Evolutionary conservation across 2,113 vertebrate genomes (phyloP).

Genomic region (Helogale parvula): DNA sequence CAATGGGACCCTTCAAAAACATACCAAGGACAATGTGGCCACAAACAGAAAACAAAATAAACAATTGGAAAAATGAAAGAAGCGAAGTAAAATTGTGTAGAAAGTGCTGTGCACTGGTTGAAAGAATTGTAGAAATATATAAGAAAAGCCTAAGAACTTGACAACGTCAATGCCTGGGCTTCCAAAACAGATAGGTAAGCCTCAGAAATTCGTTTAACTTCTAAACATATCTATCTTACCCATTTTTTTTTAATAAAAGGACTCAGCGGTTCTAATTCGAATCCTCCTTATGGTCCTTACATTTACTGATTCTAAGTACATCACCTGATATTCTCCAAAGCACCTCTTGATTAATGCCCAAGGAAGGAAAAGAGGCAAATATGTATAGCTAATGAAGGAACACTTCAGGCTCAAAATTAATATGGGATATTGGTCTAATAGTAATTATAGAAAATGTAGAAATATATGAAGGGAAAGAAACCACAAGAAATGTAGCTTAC

Average conservation of each 20-base stretch:
- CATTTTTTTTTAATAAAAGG: background rate
- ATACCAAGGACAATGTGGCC: background rate
- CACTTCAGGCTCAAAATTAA: background rate
- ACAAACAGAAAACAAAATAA: background rate
- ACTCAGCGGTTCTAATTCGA: background rate
- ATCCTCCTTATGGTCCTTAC: background rate
- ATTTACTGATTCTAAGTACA: background rate
- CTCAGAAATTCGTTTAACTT: background rate
- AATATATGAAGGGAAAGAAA: background rate
- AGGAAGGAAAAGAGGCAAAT: background rate
- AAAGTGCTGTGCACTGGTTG: background rate
- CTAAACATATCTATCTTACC: too few species aligned
- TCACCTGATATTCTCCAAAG: background rate
- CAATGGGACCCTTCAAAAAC: background rate
- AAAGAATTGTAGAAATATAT: background rate
- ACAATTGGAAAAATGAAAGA: background rate
- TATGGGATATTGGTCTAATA: background rate
- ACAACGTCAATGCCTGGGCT: fast-evolving
- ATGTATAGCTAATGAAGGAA: background rate
- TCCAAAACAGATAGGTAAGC: background rate
- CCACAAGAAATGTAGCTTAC: background rate
- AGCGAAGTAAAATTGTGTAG: background rate
- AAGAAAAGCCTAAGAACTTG: fast-evolving
- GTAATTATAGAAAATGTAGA: background rate
- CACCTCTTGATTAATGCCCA: background rate